A percentile compares a stretch with the other conserved stretches of the same genome.
These are phyloP conservation scores for Megalops atlanticus DNA, from an alignment of 2,113 vertebrate genomes.

Conservation along the genomic window DNA sequence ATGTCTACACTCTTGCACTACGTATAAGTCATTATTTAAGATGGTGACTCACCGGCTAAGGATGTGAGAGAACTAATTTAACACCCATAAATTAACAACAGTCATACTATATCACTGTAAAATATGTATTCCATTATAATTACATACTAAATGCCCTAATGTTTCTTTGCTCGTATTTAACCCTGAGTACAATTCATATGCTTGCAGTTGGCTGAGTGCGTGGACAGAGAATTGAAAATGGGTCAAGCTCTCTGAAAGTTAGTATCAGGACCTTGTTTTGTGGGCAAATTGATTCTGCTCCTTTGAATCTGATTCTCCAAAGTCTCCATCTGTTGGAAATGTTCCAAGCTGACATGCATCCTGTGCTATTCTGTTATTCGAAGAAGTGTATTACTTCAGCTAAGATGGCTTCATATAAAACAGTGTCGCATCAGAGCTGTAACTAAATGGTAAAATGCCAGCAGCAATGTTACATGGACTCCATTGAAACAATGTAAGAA, in stretches of 20 bases:
- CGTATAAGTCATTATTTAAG: constrained; percentile 27
- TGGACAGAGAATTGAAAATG: constrained; percentile 37
- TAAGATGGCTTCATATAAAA: no score
- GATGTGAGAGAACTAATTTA: constrained; percentile 8
- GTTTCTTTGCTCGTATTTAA: constrained; percentile 16
- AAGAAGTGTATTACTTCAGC: no score
- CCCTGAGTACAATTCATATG: constrained; percentile 6
- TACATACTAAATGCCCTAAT: constrained; percentile 23
- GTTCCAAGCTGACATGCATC: no score
- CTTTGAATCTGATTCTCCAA: no score
- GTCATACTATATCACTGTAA: constrained; percentile 20
- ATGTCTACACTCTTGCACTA: constrained; percentile 22
- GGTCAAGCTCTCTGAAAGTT: constrained; percentile 28
- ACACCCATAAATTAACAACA: constrained; percentile 16
- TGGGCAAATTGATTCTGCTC: not conserved
- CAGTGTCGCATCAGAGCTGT: no score
- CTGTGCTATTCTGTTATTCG: no score
- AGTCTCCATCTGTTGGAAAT: not conserved
- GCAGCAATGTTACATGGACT: no score
- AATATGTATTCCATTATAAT: constrained; percentile 25
- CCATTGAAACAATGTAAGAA: no score
- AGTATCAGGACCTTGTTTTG: not conserved
- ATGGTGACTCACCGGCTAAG: constrained; percentile 23
- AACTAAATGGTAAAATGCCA: no score
- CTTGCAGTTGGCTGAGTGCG: constrained; percentile 36